Evolutionary conservation across 1,140 invertebrate genomes (phyloP).

Genomic region (Macrocentrus cingulum): DNA sequence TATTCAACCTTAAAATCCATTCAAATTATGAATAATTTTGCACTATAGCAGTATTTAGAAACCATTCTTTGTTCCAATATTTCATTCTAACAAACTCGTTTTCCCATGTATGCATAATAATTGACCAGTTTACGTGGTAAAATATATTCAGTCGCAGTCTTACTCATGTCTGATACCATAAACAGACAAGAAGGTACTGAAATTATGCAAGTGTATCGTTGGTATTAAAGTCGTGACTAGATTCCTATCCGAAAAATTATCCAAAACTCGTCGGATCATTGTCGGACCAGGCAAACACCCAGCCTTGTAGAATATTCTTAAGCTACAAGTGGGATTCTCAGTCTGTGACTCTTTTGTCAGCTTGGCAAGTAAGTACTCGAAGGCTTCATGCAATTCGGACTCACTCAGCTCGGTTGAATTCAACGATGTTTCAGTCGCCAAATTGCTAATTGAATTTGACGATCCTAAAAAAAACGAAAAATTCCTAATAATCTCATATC

Average conservation of each 20-base stretch:
- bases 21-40: no score
- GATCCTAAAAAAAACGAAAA: slow-evolving; percentile 61
- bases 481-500: slow-evolving; percentile 13
- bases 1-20: no score
- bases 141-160: slow-evolving; percentile 14
- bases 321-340: slow-evolving; percentile 65
- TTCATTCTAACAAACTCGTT: background rate
- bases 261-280: slow-evolving; percentile 60
- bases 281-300: slow-evolving; percentile 60
- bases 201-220: slow-evolving; percentile 74
- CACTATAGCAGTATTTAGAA: background rate
- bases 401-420: slow-evolving; percentile 63
- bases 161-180: slow-evolving; percentile 68
- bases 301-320: slow-evolving; percentile 77
- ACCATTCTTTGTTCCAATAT: background rate
- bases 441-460: slow-evolving; percentile 67
- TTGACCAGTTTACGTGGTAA: slow-evolving; percentile 27
- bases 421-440: slow-evolving; percentile 62
- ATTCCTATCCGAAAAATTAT: slow-evolving; percentile 59
- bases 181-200: slow-evolving; percentile 76
- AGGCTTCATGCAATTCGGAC: slow-evolving; percentile 66
- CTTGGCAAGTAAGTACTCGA: slow-evolving; percentile 74
- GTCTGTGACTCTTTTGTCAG: slow-evolving; percentile 68
- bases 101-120: slow-evolving; percentile 19
- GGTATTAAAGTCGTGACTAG: slow-evolving; percentile 75